Base-by-base conservation (phyloP, 1,140 invertebrate species). In the Venturia canescens region DNA sequence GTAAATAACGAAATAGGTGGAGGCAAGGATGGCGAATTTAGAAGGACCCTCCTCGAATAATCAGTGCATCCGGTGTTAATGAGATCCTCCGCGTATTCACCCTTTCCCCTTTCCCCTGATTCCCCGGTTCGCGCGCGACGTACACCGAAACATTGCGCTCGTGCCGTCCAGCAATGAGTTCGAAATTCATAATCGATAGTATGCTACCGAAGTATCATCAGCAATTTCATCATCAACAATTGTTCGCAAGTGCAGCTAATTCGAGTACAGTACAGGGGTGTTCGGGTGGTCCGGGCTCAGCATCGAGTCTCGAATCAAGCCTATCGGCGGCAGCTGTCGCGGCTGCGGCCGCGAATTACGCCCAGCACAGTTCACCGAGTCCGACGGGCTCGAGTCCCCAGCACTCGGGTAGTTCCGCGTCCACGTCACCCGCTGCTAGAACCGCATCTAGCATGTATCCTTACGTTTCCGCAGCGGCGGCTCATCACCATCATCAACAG, bases 171-270 rank as follows among this genome's bases (percentile, higher is more conserved):
- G 88, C 90, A 93, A 93, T 98, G 97, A 98, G 96, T 95, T 97
- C 96, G 93, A 98, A 98, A 95, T 98, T 98, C 93, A 96, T 97
- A 94, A 97, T 98, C 93, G 97, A 98, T 96, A 97, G 96, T 94
- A 98, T 98, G 96, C 95, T 98, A 93, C 97, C 97, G 86, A 98
- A 98, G 94, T 98, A 98, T 93, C 95, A 96, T 90, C 95, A 95
- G 89, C 95, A 96, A 92, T 96, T 95, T 89, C 94, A 94, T 93
- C 95, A 94, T 93, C 94, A 94, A 84, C 94, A 94, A 87, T 92
- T 94, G 85, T 93, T 93, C 89, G 90, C 91, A 82, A 92, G 89
- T 84, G 91, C 75, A 77, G 53, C 92, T 57, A 92, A 93, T 77
- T 91, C 92, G 79, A 91, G 84, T 88, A 92, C 87, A 23, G 87